Evolutionary conservation across 2,888 invertebrate genomes (phyloP).

Genomic region (Colostygia pectinataria): DNA sequence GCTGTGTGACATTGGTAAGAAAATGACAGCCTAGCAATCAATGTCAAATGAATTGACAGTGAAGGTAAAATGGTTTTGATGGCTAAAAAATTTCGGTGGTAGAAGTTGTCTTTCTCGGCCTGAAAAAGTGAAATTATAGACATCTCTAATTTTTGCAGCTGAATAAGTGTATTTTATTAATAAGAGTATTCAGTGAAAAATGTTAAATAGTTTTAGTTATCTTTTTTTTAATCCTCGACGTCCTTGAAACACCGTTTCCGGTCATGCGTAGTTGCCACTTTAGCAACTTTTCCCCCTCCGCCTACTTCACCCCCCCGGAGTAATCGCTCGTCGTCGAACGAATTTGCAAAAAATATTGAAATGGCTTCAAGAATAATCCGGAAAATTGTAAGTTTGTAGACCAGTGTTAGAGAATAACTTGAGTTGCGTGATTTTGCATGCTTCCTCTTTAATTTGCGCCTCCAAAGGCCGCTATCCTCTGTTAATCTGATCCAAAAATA

Average conservation of each 20-base stretch:
- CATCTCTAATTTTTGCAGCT: too few relatives aligned
- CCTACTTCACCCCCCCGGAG: constrained; percentile 59
- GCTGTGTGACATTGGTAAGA: too few relatives aligned
- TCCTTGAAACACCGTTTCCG: constrained; percentile 64
- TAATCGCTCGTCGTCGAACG: constrained; percentile 62
- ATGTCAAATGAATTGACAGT: too few relatives aligned
- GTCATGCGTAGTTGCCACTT: constrained; percentile 76
- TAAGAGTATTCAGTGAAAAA: too few relatives aligned
- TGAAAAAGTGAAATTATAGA: too few relatives aligned
- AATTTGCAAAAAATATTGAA: constrained; percentile 68
- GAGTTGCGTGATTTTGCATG: constrained; percentile 59
- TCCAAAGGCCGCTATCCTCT: constrained; percentile 45
- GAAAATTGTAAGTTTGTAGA: constrained; percentile 79
- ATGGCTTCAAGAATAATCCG: constrained; percentile 82
- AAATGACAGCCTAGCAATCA: too few relatives aligned
- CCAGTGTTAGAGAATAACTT: constrained; percentile 54
- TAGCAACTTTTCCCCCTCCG: constrained; percentile 64
- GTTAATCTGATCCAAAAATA: constrained; percentile 77
- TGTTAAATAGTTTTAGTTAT: too few relatives aligned
- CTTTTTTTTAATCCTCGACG: constrained; percentile 21
- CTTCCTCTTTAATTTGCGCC: constrained; percentile 42
- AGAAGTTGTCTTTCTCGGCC: too few relatives aligned
- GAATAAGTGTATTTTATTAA: too few relatives aligned
- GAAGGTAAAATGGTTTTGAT: too few relatives aligned
- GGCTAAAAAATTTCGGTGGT: too few relatives aligned